Evolutionary conservation across 2,888 invertebrate species (phyloP).

Genomic region (Cataglyphis cursor): DNA sequence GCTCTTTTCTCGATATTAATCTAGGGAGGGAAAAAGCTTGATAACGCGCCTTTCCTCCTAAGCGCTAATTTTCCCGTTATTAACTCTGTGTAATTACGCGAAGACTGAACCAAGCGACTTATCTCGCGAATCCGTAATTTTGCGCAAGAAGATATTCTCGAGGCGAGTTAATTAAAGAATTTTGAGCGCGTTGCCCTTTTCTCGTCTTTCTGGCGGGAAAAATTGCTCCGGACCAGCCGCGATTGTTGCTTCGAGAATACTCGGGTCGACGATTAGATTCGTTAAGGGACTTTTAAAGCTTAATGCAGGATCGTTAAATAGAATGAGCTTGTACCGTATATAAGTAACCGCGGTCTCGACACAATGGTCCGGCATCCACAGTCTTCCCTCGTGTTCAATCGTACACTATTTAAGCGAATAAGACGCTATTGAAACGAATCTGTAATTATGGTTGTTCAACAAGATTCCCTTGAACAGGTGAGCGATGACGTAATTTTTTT

Average conservation of each 20-base stretch:
- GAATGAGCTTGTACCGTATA: constrained; percentile 10
- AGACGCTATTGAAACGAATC: constrained; percentile 23
- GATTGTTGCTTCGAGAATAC: constrained; percentile 11
- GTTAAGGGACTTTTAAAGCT: constrained; percentile 45
- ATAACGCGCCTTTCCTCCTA: background rate
- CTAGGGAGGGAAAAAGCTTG: background rate
- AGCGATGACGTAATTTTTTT: constrained; percentile 26
- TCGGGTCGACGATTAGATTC: constrained; percentile 10
- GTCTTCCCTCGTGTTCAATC: background rate
- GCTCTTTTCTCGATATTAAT: constrained; percentile 9
- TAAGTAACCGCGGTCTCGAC: constrained; percentile 12
- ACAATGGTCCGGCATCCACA: constrained; percentile 16
- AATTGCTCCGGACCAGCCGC: background rate
- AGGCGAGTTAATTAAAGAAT: constrained; percentile 42
- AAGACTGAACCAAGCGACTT: constrained; percentile 8
- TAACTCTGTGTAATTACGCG: constrained; percentile 42
- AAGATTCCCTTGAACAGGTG: background rate
- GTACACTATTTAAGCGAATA: background rate
- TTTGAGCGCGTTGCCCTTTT: background rate
- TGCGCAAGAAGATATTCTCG: background rate
- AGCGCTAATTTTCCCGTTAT: constrained; percentile 32
- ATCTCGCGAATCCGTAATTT: constrained; percentile 41
- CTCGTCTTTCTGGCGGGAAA: background rate
- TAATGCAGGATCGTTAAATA: constrained; percentile 31
- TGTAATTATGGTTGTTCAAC: background rate